Percentiles rank a stretch among this genome's conserved stretches.
Evolutionary conservation across 2,888 invertebrate species (phyloP).

Genomic region (Bimastos eiseni): DNA sequence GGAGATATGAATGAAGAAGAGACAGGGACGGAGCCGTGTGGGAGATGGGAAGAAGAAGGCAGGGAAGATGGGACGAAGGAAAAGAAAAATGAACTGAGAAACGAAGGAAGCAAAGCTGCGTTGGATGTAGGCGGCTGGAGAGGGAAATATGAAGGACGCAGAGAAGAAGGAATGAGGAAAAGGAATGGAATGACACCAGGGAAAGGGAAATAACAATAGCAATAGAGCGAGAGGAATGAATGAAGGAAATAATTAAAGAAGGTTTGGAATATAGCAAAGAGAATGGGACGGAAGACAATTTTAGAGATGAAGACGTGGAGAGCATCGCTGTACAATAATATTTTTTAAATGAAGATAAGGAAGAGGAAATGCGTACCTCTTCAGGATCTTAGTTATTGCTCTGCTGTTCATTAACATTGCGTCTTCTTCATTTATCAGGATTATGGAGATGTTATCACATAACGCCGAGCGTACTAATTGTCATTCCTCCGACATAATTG

Average conservation of each 20-base stretch:
- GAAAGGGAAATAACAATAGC: neutral
- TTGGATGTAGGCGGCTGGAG: neutral
- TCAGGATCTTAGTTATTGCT: neutral
- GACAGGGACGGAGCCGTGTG: neutral
- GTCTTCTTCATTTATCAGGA: neutral
- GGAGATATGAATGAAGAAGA: neutral
- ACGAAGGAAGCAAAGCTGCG: neutral
- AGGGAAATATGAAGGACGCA: neutral
- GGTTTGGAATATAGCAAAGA: no score
- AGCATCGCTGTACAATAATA: no score
- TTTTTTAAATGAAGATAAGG: no score
- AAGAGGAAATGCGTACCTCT: no score
- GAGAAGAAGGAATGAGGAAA: neutral
- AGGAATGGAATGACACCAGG: neutral
- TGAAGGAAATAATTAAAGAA: no score
- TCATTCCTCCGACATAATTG: neutral
- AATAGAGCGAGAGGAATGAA: no score
- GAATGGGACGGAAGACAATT: neutral
- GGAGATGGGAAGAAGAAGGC: neutral
- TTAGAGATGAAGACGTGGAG: neutral
- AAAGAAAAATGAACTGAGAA: neutral
- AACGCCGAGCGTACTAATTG: neutral
- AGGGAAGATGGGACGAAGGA: neutral
- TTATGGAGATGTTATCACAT: neutral
- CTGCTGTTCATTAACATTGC: neutral